Conservation (phyloP, 2,797 vertebrate species). For the Poecilia picta region DNA sequence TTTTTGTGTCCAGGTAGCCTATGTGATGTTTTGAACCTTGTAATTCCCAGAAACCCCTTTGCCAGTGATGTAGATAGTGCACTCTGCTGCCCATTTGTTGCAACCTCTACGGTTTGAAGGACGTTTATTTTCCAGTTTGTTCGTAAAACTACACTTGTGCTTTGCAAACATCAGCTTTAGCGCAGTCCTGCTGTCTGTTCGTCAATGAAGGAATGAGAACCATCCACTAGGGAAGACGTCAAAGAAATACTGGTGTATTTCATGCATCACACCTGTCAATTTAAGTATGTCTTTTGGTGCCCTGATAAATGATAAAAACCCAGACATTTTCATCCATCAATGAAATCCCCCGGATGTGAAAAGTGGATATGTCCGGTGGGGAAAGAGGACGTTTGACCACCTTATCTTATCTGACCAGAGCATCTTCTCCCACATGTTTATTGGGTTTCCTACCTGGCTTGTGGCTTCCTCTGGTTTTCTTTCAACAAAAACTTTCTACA, state of each 20-base stretch:
- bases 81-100: background rate
- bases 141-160: background rate
- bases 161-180: background rate
- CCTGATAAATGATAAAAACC: too few relatives aligned
- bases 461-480: background rate
- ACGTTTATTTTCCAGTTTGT: background rate
- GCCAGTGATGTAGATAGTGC: too few relatives aligned
- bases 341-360: too few relatives aligned
- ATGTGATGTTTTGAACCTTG: too few relatives aligned
- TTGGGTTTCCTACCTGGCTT: background rate
- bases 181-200: background rate
- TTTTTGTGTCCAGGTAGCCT: too few relatives aligned
- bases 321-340: too few relatives aligned
- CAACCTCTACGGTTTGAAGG: background rate
- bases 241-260: background rate
- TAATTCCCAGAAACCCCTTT: too few relatives aligned
- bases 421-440: conserved; percentile 1
- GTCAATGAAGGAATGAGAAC: background rate
- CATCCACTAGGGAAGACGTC: background rate
- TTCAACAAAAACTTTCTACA: background rate
- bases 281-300: too few relatives aligned
- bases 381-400: too few relatives aligned
- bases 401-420: background rate
- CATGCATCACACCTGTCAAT: background rate
- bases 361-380: too few relatives aligned